Percentiles rank a stretch among this genome's conserved stretches.
Conservation (phyloP, 2,888 invertebrate species). For the Xanthorhoe designata region DNA sequence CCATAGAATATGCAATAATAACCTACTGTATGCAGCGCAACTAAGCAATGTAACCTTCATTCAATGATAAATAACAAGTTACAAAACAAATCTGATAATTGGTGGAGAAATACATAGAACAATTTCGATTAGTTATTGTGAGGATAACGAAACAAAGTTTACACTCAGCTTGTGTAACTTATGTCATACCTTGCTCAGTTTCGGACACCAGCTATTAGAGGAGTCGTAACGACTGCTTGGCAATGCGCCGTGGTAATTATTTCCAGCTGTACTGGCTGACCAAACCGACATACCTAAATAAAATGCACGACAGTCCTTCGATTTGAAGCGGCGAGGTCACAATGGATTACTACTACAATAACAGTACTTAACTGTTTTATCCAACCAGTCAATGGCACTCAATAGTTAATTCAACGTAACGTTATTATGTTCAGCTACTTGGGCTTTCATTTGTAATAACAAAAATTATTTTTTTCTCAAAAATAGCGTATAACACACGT, state of each 20-base stretch:
- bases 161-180: conserved; percentile 44
- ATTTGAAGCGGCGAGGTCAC: conserved; percentile 75
- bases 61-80: conserved; percentile 20
- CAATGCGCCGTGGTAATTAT: conserved; percentile 77
- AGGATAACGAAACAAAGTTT: conserved; percentile 41
- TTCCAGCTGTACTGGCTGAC: conserved; percentile 88
- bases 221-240: conserved; percentile 75
- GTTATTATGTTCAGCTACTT: not conserved
- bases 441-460: not conserved
- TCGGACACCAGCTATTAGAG: conserved; percentile 80
- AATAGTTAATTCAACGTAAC: not conserved
- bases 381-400: not conserved
- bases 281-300: conserved; percentile 89
- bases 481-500: not conserved
- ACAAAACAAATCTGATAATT: conserved; percentile 24
- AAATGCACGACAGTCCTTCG: conserved; percentile 76
- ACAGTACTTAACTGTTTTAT: conserved; percentile 21
- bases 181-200: conserved; percentile 78
- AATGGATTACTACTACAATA: conserved; percentile 23
- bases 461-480: conserved; percentile 1
- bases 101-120: conserved; percentile 5
- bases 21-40: conserved; percentile 1
- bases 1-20: not conserved
- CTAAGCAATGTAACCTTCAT: conserved; percentile 15
- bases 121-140: conserved; percentile 26